These are phyloP conservation scores for Pristionchus arcanus DNA, from an alignment of 2,888 invertebrate genomes.

Conservation along the genomic window DNA sequence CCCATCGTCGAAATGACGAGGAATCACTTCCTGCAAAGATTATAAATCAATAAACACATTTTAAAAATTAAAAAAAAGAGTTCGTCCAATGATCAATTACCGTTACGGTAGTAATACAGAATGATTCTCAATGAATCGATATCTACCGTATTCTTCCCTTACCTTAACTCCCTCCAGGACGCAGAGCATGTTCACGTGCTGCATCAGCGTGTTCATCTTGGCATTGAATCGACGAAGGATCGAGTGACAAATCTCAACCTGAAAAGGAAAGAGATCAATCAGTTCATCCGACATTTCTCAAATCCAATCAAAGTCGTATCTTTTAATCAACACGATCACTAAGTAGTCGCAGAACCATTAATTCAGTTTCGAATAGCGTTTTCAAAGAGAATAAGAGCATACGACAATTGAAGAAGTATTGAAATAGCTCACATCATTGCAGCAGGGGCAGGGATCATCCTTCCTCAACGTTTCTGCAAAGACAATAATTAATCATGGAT, in stretches of 20 bases:
- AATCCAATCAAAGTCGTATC: no score
- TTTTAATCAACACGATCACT: no score
- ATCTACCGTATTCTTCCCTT: not conserved
- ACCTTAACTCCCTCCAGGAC: slow-evolving; percentile 47
- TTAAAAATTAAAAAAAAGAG: no score
- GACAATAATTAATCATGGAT: not conserved
- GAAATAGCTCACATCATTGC: not conserved
- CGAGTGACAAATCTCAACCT: not conserved
- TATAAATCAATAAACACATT: not conserved
- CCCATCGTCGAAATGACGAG: not conserved
- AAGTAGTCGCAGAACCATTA: no score
- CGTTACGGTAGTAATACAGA: no score
- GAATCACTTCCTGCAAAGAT: slow-evolving; percentile 23
- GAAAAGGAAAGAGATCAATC: not conserved
- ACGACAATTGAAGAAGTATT: no score
- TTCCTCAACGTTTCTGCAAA: not conserved
- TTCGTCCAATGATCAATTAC: no score
- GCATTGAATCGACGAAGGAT: slow-evolving; percentile 33
- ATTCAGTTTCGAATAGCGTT: no score
- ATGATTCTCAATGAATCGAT: not conserved
- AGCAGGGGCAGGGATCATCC: not conserved
- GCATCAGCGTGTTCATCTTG: slow-evolving; percentile 51
- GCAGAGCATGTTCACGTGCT: slow-evolving; percentile 42
- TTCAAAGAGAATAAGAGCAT: no score
- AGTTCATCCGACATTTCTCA: no score